Evolutionary conservation across 2,888 invertebrate species (phyloP).

Genomic region (Tenthredo distinguenda): DNA sequence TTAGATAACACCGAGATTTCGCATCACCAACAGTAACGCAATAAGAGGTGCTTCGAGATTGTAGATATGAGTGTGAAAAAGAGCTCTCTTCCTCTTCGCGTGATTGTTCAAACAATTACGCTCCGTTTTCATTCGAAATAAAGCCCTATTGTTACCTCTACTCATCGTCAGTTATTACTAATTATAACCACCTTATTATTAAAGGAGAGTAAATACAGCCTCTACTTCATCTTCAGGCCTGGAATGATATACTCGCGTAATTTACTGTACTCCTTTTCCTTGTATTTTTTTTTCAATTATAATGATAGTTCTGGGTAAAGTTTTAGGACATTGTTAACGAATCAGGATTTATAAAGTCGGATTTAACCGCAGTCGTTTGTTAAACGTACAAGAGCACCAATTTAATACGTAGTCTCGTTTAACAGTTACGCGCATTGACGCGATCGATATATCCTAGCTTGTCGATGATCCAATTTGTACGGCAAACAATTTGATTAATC

Average conservation of each 20-base stretch:
- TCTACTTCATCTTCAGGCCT: background rate
- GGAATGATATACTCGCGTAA: background rate
- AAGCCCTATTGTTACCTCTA: background rate
- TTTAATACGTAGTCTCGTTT: background rate
- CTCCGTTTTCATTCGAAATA: slow-evolving; percentile 23
- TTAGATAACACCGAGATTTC: background rate
- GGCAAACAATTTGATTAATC: slow-evolving; percentile 40
- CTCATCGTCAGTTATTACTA: background rate
- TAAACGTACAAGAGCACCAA: background rate
- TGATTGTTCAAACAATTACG: slow-evolving; percentile 11
- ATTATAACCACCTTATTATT: slow-evolving; percentile 4
- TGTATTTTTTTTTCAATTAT: background rate
- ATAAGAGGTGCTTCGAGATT: slow-evolving; percentile 1
- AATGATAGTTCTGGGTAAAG: background rate
- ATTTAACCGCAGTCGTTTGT: background rate
- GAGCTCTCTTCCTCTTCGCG: slow-evolving; percentile 9
- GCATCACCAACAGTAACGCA: background rate
- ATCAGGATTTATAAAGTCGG: background rate
- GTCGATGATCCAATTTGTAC: slow-evolving; percentile 22
- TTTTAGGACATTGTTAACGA: background rate
- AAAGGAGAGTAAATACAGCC: background rate
- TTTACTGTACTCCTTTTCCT: background rate
- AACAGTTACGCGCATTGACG: background rate
- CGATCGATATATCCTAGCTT: slow-evolving; percentile 31
- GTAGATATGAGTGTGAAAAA: slow-evolving; percentile 28